phyloP scores from a whole-genome alignment of 2,113 vertebrate genomes.

The Hypomesus transpacificus region DNA sequence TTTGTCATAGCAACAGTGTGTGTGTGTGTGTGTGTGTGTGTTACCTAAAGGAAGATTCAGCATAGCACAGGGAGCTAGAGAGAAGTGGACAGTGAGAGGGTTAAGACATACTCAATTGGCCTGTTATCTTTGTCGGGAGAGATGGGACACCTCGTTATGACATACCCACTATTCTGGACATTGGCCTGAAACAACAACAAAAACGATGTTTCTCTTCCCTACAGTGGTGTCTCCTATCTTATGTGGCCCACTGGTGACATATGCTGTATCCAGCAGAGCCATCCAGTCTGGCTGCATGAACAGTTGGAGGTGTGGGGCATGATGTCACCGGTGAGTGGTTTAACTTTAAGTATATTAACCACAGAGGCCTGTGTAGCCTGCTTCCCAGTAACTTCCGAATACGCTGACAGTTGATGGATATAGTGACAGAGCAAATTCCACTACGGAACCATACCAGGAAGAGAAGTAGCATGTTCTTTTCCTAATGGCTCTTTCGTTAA shows the following conservation, averaged over 20 bases:
- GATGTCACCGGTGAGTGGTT: conserved; percentile 37
- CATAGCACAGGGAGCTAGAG: conserved; percentile 18
- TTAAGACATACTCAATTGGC: not conserved
- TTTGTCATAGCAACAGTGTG: conserved; percentile 47
- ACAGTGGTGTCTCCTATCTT: not conserved
- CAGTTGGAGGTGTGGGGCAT: not conserved
- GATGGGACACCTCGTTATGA: conserved; percentile 6
- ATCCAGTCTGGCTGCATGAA: not conserved
- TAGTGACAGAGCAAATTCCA: not conserved
- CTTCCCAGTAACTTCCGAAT: not conserved
- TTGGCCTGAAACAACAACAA: not conserved
- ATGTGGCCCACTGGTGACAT: not conserved
- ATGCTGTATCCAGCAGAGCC: not conserved
- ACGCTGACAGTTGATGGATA: not conserved
- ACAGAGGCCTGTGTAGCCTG: conserved; percentile 2
- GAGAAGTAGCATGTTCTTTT: too few relatives aligned
- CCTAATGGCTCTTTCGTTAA: too few relatives aligned
- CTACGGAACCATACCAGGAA: not conserved
- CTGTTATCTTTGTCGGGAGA: not conserved
- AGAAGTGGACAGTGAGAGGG: not conserved
- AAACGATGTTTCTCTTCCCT: too few relatives aligned
- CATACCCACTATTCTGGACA: not conserved
- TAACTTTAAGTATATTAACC: conserved; percentile 41
- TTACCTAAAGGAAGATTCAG: not conserved
- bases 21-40: not conserved